Evolutionary conservation across 2,888 invertebrate species (phyloP).

Genomic region (Lissonota sp.): DNA sequence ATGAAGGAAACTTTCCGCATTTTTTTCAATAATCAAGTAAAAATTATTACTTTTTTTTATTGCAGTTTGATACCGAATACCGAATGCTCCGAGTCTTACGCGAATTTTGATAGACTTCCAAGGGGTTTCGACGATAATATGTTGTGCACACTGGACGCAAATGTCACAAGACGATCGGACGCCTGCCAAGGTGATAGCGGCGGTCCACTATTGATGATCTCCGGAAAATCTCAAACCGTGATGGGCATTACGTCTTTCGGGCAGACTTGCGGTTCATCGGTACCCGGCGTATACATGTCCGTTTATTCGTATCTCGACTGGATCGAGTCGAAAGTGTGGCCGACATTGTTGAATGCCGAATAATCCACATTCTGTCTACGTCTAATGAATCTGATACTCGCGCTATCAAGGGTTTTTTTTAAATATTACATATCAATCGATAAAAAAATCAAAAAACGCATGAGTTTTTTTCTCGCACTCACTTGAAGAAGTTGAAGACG

Average conservation of each 20-base stretch:
- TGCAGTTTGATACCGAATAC: constrained; percentile 70
- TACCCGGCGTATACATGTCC: constrained; percentile 77
- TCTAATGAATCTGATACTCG: too few species aligned
- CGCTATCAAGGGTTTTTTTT: too few species aligned
- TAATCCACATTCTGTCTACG: too few species aligned
- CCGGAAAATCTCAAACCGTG: constrained; percentile 66
- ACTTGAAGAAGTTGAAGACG: too few species aligned
- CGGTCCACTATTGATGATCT: constrained; percentile 75
- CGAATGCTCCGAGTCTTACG: constrained; percentile 70
- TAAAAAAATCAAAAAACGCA: too few species aligned
- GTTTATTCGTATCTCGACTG: constrained; percentile 77
- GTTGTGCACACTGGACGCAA: too few species aligned
- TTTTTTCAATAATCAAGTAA: not conserved
- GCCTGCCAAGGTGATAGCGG: constrained; percentile 80
- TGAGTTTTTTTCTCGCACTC: too few species aligned
- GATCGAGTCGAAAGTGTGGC: constrained; percentile 80
- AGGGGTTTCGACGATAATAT: too few species aligned
- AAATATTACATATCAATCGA: too few species aligned
- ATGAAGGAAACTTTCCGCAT: too few species aligned
- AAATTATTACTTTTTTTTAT: not conserved
- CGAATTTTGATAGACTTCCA: too few species aligned
- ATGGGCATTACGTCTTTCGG: constrained; percentile 79
- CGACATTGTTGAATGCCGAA: constrained; percentile 10
- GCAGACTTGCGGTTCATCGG: constrained; percentile 73
- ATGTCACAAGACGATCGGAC: too few species aligned